A percentile compares a stretch with the other conserved stretches of the same genome.
These are phyloP conservation scores for Lepetodrilus schrolli DNA, from an alignment of 2,888 invertebrate genomes.

Conservation along the genomic window DNA sequence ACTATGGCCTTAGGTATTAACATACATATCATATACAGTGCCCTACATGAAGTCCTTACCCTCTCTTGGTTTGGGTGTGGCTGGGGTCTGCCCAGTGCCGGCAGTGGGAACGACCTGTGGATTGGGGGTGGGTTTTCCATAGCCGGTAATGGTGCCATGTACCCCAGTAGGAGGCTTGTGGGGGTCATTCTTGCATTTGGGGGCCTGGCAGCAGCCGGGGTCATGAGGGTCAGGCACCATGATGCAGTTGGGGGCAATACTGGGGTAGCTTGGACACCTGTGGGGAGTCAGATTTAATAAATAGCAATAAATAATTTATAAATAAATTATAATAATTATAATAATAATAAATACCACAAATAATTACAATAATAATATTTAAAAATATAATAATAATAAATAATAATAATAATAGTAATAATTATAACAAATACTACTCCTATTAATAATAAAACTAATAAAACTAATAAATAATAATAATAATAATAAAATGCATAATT, in stretches of 20 bases:
- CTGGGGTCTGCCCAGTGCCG: conserved; percentile 43
- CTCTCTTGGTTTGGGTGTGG: conserved; percentile 45
- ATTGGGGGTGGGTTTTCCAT: conserved; percentile 45
- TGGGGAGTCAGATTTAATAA: neutral
- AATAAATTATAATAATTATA: neutral
- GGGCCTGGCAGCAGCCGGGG: conserved; percentile 53
- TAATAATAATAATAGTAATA: neutral
- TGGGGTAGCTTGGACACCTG: conserved; percentile 48
- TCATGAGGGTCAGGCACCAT: conserved; percentile 51
- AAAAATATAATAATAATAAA: neutral
- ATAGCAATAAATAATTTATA: no score
- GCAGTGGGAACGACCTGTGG: conserved; percentile 32
- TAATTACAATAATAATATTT: neutral
- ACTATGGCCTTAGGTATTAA: no score
- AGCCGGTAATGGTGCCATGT: conserved; percentile 51
- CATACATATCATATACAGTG: neutral
- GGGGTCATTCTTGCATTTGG: conserved; percentile 41
- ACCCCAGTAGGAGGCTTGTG: conserved; percentile 40
- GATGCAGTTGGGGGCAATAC: conserved; percentile 42
- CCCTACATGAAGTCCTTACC: neutral
- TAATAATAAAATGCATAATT: no score
- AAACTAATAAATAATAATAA: no score
- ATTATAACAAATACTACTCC: neutral
- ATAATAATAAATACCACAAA: neutral
- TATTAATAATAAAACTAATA: no score